Percentiles rank a stretch among this genome's conserved stretches.
Evolutionary conservation across 2,888 invertebrate genomes (phyloP).

Genomic region (Neoaliturus tenellus): DNA sequence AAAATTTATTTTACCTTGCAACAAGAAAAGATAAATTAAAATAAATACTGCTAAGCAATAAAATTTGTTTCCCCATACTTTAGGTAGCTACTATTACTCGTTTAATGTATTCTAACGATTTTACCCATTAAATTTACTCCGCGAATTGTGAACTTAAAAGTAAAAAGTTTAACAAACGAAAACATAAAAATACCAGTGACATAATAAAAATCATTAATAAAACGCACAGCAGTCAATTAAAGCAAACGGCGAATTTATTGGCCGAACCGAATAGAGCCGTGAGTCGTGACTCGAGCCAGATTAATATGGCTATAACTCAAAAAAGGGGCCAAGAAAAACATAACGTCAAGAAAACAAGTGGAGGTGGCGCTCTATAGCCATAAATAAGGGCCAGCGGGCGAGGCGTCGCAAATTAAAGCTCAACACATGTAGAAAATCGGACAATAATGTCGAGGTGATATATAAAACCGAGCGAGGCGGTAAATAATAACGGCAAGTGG

Average conservation of each 20-base stretch:
- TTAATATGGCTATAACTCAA: slow-evolving; percentile 37
- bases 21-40: no score
- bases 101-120: no score
- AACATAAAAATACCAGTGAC: no score
- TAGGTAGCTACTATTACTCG: no score
- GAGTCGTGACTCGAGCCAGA: slow-evolving; percentile 5
- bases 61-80: no score
- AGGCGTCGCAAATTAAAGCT: slow-evolving; percentile 50
- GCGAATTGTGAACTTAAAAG: no score
- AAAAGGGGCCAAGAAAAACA: slow-evolving; percentile 46
- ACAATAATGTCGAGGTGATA: slow-evolving; percentile 46
- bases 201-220: no score
- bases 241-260: background rate
- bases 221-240: background rate
- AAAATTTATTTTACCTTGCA: no score
- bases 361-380: slow-evolving; percentile 29
- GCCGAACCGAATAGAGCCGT: slow-evolving; percentile 3
- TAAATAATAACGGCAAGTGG: slow-evolving; percentile 51
- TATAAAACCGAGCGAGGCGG: slow-evolving; percentile 42
- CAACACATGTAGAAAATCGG: slow-evolving; percentile 44
- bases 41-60: no score
- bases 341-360: slow-evolving; percentile 32
- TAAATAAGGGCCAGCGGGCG: slow-evolving; percentile 42
- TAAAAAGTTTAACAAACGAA: no score
- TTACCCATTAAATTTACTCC: no score